Conservation (phyloP, 2,797 vertebrate species). For the Gallinago solitaria region DNA sequence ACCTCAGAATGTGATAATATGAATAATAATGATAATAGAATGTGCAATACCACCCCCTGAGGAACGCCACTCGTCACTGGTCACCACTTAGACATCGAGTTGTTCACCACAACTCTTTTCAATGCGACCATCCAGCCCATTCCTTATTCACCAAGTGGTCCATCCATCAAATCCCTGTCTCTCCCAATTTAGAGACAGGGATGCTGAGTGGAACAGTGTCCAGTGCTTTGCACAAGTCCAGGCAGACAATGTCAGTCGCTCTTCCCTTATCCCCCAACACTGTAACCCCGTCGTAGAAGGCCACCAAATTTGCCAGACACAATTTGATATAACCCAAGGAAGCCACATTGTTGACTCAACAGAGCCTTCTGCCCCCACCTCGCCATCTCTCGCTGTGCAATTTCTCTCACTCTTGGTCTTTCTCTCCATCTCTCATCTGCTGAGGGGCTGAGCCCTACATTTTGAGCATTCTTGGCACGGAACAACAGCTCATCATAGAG, state of each 20-base stretch:
- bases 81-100: background rate
- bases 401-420: background rate
- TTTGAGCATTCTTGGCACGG: background rate
- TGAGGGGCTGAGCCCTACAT: background rate
- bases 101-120: background rate
- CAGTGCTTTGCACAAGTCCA: too few relatives aligned
- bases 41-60: background rate
- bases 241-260: too few relatives aligned
- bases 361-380: background rate
- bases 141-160: background rate
- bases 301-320: background rate
- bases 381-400: fast-evolving
- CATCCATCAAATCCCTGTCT: background rate
- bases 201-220: too few relatives aligned
- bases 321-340: background rate
- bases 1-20: background rate
- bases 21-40: too few relatives aligned
- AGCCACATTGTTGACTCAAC: fast-evolving
- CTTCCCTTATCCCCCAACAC: too few relatives aligned
- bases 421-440: background rate
- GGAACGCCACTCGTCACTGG: background rate
- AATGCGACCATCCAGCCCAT: background rate
- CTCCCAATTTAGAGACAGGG: background rate
- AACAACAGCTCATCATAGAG: background rate
- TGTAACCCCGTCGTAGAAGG: too few relatives aligned